Conservation (phyloP, 2,888 invertebrate genomes). For the Polyommatus iphigenia region DNA sequence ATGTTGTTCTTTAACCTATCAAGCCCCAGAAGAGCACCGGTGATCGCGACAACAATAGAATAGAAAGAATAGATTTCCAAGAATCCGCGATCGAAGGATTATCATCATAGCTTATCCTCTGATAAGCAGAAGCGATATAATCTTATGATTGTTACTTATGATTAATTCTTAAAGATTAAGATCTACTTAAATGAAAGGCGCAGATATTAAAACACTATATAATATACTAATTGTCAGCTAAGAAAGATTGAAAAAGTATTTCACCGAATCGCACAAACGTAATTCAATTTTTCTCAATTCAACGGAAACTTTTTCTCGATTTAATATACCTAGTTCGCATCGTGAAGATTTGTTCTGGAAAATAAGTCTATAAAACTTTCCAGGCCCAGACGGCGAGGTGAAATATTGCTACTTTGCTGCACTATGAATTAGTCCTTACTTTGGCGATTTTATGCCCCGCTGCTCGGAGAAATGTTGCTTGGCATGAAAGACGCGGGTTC, state of each 20-base stretch:
- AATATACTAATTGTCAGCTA: background rate
- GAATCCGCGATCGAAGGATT: too few relatives aligned
- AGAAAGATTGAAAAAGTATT: background rate
- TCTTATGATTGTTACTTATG: too few relatives aligned
- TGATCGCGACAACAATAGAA: too few relatives aligned
- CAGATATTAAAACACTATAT: background rate
- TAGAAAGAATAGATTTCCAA: too few relatives aligned
- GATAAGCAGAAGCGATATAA: too few relatives aligned
- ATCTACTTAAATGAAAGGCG: background rate
- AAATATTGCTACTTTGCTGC: slow-evolving; percentile 18
- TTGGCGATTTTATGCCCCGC: background rate
- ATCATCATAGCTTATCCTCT: too few relatives aligned
- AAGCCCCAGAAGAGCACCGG: too few relatives aligned
- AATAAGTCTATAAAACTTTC: slow-evolving; percentile 27
- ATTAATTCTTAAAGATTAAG: too few relatives aligned
- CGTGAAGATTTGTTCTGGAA: slow-evolving; percentile 27
- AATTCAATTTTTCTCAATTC: slow-evolving; percentile 24
- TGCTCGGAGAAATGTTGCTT: background rate
- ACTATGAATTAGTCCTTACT: slow-evolving; percentile 21
- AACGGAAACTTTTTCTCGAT: slow-evolving; percentile 13
- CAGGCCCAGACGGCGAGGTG: slow-evolving; percentile 23
- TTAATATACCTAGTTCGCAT: slow-evolving; percentile 28
- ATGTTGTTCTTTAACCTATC: too few relatives aligned
- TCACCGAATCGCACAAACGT: slow-evolving; percentile 13
- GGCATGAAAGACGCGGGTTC: background rate